phyloP scores from a whole-genome alignment of 1,140 invertebrate genomes.

The Diorhabda elongata region DNA sequence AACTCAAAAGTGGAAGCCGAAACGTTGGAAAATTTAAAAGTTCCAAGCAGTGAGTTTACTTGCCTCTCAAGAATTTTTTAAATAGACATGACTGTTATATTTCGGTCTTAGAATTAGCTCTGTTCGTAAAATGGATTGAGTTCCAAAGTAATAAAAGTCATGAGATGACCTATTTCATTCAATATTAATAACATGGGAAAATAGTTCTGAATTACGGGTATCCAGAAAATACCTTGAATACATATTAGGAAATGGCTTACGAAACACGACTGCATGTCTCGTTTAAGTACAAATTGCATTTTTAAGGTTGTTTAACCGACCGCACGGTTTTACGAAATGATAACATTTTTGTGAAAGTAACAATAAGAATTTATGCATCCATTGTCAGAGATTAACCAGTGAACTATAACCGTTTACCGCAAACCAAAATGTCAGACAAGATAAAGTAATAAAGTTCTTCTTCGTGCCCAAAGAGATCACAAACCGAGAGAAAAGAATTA shows the following conservation, averaged over 20 bases:
- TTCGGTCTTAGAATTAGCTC: too few relatives aligned
- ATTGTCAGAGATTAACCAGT: conserved; percentile 34
- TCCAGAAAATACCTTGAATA: too few relatives aligned
- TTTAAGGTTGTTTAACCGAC: conserved; percentile 6
- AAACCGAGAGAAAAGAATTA: conserved; percentile 10
- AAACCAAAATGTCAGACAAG: conserved; percentile 29
- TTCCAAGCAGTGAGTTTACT: too few relatives aligned
- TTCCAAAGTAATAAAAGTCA: too few relatives aligned
- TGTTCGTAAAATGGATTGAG: too few relatives aligned
- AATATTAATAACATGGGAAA: too few relatives aligned
- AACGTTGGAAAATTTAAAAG: too few relatives aligned
- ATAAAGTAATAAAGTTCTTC: conserved; percentile 31
- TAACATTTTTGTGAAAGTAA: conserved; percentile 34
- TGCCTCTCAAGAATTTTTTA: too few relatives aligned
- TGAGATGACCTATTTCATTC: too few relatives aligned
- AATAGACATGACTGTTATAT: too few relatives aligned
- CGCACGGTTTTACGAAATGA: conserved; percentile 27
- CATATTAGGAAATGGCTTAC: background rate
- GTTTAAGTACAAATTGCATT: conserved; percentile 12
- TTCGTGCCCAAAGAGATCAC: conserved; percentile 28
- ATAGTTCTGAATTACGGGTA: too few relatives aligned
- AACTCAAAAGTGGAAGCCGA: too few relatives aligned
- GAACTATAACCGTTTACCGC: conserved; percentile 33
- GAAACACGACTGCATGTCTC: conserved; percentile 5
- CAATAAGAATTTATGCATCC: conserved; percentile 34